Evolutionary conservation across 1,140 invertebrate species (phyloP).

Genomic region (Drosophila nigromelanica): DNA sequence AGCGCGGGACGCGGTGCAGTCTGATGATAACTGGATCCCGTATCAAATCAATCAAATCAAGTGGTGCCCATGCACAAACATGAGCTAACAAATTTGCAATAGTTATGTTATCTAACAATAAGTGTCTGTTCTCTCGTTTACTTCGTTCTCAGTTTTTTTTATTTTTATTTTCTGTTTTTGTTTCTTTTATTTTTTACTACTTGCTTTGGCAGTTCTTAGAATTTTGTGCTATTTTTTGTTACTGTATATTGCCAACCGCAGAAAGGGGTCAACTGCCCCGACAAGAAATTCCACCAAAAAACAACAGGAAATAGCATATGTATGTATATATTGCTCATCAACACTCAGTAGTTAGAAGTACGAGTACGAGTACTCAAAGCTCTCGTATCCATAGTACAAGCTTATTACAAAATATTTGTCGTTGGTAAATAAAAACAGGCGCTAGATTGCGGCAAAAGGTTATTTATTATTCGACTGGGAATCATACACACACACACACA

Average conservation of each 20-base stretch:
- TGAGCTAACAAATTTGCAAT: conserved; percentile 6
- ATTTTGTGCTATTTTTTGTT: conserved; percentile 14
- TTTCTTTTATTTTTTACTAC: conserved; percentile 13
- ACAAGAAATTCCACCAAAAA: conserved; percentile 32
- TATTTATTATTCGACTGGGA: conserved; percentile 12
- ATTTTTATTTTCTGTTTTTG: neutral
- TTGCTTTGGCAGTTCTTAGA: conserved; percentile 38
- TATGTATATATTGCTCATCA: conserved; percentile 39
- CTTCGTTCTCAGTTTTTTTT: neutral
- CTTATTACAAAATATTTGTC: conserved; percentile 37
- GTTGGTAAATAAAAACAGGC: conserved; percentile 36
- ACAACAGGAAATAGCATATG: conserved; percentile 55
- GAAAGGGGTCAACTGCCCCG: conserved; percentile 24
- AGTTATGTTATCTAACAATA: conserved; percentile 13
- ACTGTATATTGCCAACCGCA: neutral
- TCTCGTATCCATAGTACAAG: conserved; percentile 15
- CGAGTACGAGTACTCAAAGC: neutral
- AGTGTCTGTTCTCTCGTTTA: conserved; percentile 8
- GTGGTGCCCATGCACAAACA: neutral
- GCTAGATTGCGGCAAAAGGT: no score
- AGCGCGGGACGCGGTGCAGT: no score
- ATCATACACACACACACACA: no score
- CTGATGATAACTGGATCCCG: conserved; percentile 13
- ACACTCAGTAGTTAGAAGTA: neutral
- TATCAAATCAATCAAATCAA: conserved; percentile 39